Percentiles rank a stretch among this genome's conserved stretches.
phyloP scores from a whole-genome alignment of 2,113 vertebrate genomes.

The Crotalus viridis region DNA sequence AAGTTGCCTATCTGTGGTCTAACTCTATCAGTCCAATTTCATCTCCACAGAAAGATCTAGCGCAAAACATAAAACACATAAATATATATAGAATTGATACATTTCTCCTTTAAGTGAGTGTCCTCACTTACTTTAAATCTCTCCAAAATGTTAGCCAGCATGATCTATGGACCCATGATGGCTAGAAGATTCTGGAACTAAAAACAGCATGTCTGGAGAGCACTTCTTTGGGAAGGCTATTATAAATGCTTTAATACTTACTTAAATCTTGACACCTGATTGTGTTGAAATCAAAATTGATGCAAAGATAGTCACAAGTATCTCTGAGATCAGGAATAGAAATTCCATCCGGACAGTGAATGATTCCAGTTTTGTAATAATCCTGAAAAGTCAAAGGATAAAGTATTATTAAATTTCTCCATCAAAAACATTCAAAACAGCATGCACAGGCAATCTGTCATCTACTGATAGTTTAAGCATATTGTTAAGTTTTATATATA shows the following conservation, averaged over 20 bases:
- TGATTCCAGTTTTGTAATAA: slow-evolving; percentile 79
- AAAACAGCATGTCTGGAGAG: not conserved
- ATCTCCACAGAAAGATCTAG: not conserved
- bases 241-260: slow-evolving; percentile 27
- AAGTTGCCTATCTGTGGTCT: not conserved
- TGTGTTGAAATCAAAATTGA: slow-evolving; percentile 83
- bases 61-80: not conserved
- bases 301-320: slow-evolving; percentile 82
- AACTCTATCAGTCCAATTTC: not conserved
- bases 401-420: not conserved
- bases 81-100: too few species aligned
- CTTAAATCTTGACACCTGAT: slow-evolving; percentile 82
- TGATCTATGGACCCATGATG: not conserved
- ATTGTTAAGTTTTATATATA: too few species aligned
- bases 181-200: not conserved
- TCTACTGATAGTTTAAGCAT: not conserved
- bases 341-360: slow-evolving; percentile 81
- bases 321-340: slow-evolving; percentile 79
- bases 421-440: not conserved
- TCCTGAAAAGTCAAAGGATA: slow-evolving; percentile 65
- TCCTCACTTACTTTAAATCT: not conserved
- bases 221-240: not conserved
- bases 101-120: not conserved
- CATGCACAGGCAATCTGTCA: not conserved
- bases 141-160: not conserved